Evolutionary conservation across 2,113 vertebrate species (phyloP), one percentile per base, ranked within the genome.

Genomic region (Carettochelys insculpta): DNA sequence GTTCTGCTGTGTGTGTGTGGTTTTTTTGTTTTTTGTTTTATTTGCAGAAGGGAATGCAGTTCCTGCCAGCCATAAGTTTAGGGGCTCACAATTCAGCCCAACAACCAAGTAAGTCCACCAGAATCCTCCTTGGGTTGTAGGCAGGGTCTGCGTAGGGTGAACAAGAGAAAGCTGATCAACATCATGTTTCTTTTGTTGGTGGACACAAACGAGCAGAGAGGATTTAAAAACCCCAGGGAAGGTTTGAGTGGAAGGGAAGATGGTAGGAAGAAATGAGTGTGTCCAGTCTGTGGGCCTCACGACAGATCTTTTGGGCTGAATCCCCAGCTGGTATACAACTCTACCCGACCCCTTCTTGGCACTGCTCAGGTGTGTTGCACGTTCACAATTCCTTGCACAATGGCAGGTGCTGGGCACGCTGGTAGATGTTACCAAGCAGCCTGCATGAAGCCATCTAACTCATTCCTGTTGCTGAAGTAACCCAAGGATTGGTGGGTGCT

Each of bases 341-440:
- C 41, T 27, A 75, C 22, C 27, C 38, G n/a, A 19, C 61, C 61
- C 17, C 4, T 20, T 38, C 14, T 19, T 9, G 8, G 19, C 61
- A 38, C 17, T n/a, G 17, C 17, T 11, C 4, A 19, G 34, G n/a
- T 38, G 34, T 3, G 31, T 8, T 52, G 68, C n/a, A 0, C 0
- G 45, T 73, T 10, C 52, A 51, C 48, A 79, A 58, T 45, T 78
- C 87, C 47, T 81, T 8, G 12, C 38, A 73, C 38, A 1, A 0
- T 34, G 79, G 11, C 11, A 48, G 1, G 8, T 4, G 78, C 86
- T 77, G 4, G 8, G 9, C 45, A 3, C 0, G 3, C 45, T 9
- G 8, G 24, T 41, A 10, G 22, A 51, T 83, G 83, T 34, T 50
- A 13, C 50, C 4, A 13, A 38, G 38, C 2, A 1, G 51, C 76